These are phyloP conservation scores for Lasiurus borealis DNA, from an alignment of 2,113 vertebrate species.

Conservation along the genomic window DNA sequence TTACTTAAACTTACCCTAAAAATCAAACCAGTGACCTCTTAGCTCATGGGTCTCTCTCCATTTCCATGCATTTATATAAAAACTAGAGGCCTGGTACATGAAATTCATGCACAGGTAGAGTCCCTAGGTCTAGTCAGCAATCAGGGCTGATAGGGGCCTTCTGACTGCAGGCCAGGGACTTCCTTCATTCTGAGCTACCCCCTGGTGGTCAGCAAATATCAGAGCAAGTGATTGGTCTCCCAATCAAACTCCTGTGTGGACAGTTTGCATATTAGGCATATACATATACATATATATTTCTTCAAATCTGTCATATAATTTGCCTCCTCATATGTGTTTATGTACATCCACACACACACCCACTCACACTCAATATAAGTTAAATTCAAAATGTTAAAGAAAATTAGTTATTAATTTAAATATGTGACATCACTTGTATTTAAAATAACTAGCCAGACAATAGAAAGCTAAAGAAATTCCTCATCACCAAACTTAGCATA, in stretches of 20 bases:
- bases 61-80: background rate
- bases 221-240: no score
- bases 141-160: no score
- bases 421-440: conserved; percentile 18
- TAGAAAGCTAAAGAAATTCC: background rate
- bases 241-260: no score
- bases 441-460: background rate
- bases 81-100: no score
- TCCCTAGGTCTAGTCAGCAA: no score
- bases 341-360: background rate
- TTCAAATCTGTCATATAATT: background rate
- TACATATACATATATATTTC: background rate
- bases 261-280: background rate
- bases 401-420: background rate
- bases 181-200: no score
- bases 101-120: no score
- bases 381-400: background rate
- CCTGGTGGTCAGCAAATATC: no score
- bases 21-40: no score
- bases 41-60: background rate
- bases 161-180: no score
- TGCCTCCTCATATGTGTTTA: background rate
- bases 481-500: background rate
- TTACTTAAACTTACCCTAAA: background rate
- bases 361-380: background rate